Evolutionary conservation across 2,888 invertebrate genomes (phyloP), one percentile per base, ranked within the genome.

Genomic region (Heteromurus nitidus): DNA sequence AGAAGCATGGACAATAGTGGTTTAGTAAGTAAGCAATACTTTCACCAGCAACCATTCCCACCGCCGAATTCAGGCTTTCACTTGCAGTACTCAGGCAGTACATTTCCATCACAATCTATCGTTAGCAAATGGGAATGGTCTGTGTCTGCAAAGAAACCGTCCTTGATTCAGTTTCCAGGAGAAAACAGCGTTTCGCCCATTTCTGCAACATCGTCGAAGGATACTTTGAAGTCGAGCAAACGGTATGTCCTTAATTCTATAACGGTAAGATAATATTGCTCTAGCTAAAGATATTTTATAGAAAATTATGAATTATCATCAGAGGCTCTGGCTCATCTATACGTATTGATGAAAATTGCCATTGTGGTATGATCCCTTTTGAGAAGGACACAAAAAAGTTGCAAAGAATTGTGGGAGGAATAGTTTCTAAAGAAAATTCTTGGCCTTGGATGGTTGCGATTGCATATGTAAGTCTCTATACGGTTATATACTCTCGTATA

Each of bases 381-480:
- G 68, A 67, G 16, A 72, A 82, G 28, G 73, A 73, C 44, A 50
- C 72, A 0, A 44, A 81, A 44, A 64, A 65, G 53, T 26, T 74
- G 30, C 68, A 82, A 53, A 60, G 80, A 69, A 82, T 84, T 11
- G 80, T 80, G 0, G 84, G 84, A 2, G 84, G 84, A 24, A 73
- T 24, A 5, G 24, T 80, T 13, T 80, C 84, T 2, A 75, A 79
- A 50, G 80, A 76, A n/a, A 80, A 80, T 20, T 76, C 80, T 2
- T 84, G 84, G 84, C 84, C 84, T n/a, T 84, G 84, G 84, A 80
- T 84, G 80, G 84, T 80, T 1, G 80, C 84, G 1, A 72, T 84
- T 28, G 80, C 80, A 13, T 82, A 58, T 47, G 84, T 84, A 76
- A 60, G 50, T 18, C 7, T n/a, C n/a, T n/a, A n/a, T n/a, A n/a